Evolutionary conservation across 2,113 vertebrate genomes (phyloP), one percentile per base, ranked within the genome.

Genomic region (Aspiorhynchus laticeps): DNA sequence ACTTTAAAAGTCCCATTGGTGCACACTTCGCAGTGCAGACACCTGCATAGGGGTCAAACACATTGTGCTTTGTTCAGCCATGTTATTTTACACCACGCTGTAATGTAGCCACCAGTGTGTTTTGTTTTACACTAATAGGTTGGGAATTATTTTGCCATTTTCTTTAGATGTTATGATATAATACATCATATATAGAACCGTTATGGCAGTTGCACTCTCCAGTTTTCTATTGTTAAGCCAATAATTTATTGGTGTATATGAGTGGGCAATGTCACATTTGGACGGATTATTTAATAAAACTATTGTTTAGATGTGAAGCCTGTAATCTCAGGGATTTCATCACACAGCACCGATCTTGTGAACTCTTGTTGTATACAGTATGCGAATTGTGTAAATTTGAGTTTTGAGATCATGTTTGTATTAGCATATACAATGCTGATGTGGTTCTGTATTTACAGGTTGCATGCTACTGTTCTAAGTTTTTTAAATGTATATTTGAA

Each of bases 51-150:
- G 28, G 65, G 81, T 83, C 81, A 48, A 83, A 48, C 81, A 83
- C 46, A 33, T 83, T n/a, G 63, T 71, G 19, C 81, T 83, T 71
- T 83, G 81, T 83, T 83, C 38, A 48, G 80, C 36, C 79, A 65
- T 81, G 79, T 46, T 82, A 82, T 82, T 83, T 83, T 71, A 46
- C 43, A 83, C 81, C 63, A 83, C 7, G 19, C 17, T 48, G 63
- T 83, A 71, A 48, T 71, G 80, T 67, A 67, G n/a, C 12, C 1
- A 41, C 24, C 56, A 43, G 4, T 21, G 38, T 21, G n/a, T 67
- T 43, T 82, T 21, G 38, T 67, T 65, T 78, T 53, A 46, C 41
- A 21, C 19, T 43, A 17, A 65, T 51, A 46, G 3, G 24, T 65
- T 41, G 12, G 56, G 33, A 81, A n/a, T 26, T 8, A 9, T 65